phyloP scores from a whole-genome alignment of 2,113 vertebrate species.

The Gymnarchus niloticus region DNA sequence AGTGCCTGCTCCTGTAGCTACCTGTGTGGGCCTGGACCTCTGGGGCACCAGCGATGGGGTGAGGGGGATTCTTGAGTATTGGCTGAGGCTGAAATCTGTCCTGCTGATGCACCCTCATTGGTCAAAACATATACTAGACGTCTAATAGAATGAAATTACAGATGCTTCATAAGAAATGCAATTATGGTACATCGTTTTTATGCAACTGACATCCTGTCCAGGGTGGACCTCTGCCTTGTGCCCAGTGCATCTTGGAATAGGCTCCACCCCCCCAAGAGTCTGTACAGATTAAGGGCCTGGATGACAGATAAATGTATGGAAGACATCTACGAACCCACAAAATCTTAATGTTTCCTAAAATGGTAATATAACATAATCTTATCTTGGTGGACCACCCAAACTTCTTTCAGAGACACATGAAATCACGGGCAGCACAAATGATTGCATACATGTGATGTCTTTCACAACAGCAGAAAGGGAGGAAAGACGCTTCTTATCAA shows the following conservation, averaged over 20 bases:
- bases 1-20: neutral
- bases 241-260: neutral
- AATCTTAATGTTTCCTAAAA: neutral
- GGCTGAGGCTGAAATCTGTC: neutral
- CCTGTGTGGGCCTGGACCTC: neutral
- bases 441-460: neutral
- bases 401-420: neutral
- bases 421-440: neutral
- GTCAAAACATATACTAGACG: neutral
- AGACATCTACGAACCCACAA: no score
- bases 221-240: neutral
- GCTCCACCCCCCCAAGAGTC: neutral
- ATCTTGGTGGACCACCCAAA: neutral
- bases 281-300: neutral
- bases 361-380: neutral
- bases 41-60: neutral
- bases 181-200: neutral
- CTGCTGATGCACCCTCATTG: neutral
- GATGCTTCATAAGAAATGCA: neutral
- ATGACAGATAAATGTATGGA: neutral
- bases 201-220: neutral
- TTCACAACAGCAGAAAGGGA: constrained; percentile 20
- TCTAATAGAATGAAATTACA: neutral
- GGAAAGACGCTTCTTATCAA: neutral
- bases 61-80: neutral